Evolutionary conservation across 2,113 vertebrate genomes (phyloP), one percentile per base, ranked within the genome.

Genomic region (Ochotona curzoniae): DNA sequence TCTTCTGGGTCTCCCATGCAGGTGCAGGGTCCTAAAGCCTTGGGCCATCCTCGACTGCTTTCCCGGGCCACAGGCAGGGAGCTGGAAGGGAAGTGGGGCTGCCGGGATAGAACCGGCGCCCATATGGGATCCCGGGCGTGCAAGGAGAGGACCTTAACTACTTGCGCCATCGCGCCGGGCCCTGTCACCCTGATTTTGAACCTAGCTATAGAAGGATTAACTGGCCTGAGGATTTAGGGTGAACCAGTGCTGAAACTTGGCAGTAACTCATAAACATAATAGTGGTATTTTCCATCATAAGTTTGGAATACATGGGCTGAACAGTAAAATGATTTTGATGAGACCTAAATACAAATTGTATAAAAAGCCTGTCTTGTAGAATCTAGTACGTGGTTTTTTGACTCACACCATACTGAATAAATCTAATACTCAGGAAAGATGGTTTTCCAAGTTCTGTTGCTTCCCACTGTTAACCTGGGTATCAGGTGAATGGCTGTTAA

Each of bases 281-380:
- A 44, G 38, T 44, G 44, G 71, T 1, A 1, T 75, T 73, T 91
- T 6, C 32, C 38, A 73, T 38, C 51, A 78, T 44, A 84, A 74
- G 81, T 51, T 64, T 44, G 49, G 61, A 73, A 81, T 87, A 67
- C 21, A 17, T 74, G 51, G 44, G 30, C 25, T 87, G 67, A 88
- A 93, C 84, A 92, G 7, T 30, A 60, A 70, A 44, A 73, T 32
- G 23, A 86, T 51, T 87, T 76, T 78, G 25, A 66, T 74, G 78
- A 51, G 57, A 21, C n/a, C 35, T 80, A 87, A 35, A 60, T 49
- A 66, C 20, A 91, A 67, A 76, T 8, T 73, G 54, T 76, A 61
- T 82, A 83, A 57, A 0, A 66, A 67, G 73, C 11, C 7, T 67
- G 25, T 74, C 88, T 26, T 79, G 15, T 75, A 54, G 64, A 83